Evolutionary conservation across 2,113 vertebrate species (phyloP).

Genomic region (Dicrurus megarhynchus): DNA sequence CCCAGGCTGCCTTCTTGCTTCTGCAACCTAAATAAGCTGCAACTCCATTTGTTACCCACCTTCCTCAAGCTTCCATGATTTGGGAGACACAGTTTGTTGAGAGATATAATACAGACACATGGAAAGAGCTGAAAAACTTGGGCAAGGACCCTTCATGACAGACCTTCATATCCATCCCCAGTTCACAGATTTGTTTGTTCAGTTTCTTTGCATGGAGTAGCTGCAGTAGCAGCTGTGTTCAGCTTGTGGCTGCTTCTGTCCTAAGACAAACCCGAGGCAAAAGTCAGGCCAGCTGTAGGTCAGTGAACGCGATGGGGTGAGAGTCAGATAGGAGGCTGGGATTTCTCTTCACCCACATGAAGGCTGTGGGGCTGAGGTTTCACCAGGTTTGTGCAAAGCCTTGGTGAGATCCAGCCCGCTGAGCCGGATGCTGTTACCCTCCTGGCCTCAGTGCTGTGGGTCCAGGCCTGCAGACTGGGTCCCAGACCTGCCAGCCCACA

Average conservation of each 20-base stretch:
- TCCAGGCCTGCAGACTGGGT: not conserved
- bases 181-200: not conserved
- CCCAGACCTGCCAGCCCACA: not conserved
- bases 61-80: not conserved
- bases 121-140: not conserved
- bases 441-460: rapidly evolving
- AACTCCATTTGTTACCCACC: not conserved
- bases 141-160: not conserved
- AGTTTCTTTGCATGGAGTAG: not conserved
- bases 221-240: not conserved
- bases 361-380: not conserved
- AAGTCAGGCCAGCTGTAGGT: not conserved
- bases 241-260: not conserved
- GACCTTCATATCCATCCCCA: not conserved
- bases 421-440: rapidly evolving
- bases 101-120: not conserved
- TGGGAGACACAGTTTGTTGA: not conserved
- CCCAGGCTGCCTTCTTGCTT: not conserved
- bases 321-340: not conserved
- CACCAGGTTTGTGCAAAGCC: not conserved
- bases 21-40: not conserved
- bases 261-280: not conserved
- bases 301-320: not conserved
- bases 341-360: not conserved
- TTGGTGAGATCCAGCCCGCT: not conserved